phyloP scores from a whole-genome alignment of 1,140 invertebrate genomes.

The Calosoma granatense region DNA sequence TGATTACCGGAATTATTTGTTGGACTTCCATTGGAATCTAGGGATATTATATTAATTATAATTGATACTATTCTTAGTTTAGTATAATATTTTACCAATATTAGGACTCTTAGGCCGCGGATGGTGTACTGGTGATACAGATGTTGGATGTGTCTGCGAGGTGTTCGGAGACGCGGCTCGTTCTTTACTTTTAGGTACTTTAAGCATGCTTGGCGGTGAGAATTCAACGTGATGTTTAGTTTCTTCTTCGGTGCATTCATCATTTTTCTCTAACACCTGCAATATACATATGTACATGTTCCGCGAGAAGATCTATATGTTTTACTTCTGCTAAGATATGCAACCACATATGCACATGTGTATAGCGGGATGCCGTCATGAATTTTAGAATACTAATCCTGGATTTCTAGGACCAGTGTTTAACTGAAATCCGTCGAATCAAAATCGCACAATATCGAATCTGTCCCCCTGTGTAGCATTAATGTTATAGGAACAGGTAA shows the following conservation, averaged over 20 bases:
- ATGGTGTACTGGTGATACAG: constrained; percentile 40
- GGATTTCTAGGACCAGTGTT: no score
- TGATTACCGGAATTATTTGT: constrained; percentile 18
- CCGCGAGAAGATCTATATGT: no score
- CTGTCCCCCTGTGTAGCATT: no score
- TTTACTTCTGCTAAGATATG: no score
- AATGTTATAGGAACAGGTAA: not conserved
- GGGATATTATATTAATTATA: not conserved
- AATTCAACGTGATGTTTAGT: constrained; percentile 17
- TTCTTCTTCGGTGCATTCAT: constrained; percentile 26
- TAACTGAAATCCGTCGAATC: no score
- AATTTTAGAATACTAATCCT: no score
- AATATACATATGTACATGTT: no score
- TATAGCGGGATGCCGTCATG: no score
- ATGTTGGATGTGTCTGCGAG: constrained; percentile 27
- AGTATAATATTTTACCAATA: constrained; percentile 7
- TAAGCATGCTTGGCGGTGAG: constrained; percentile 24
- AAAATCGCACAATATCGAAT: no score
- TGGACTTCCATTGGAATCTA: constrained; percentile 26
- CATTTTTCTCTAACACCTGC: constrained; percentile 29
- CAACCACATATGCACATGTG: no score
- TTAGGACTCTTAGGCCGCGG: constrained; percentile 28
- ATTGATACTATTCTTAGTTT: not conserved
- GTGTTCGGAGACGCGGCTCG: constrained; percentile 20
- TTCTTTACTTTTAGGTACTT: constrained; percentile 19